A percentile compares a stretch with the other conserved stretches of the same genome.
Conservation (phyloP, 2,888 invertebrate genomes). For the Machimus atricapillus region DNA sequence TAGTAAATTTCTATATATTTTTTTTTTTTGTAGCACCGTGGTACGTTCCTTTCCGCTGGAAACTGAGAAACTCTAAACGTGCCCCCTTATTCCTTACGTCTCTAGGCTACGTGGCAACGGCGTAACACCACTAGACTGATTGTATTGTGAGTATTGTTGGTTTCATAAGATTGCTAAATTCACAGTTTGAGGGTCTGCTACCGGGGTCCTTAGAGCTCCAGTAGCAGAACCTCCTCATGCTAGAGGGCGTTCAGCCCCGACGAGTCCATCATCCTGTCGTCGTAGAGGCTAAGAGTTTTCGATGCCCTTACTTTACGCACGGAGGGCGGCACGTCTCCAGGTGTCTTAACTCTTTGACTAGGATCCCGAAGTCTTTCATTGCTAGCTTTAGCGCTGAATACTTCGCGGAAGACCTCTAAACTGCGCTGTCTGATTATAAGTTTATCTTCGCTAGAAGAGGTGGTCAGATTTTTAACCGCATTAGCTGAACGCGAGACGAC, state of each 20-base stretch:
- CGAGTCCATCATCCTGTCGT: conserved; percentile 83
- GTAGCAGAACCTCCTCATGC: conserved; percentile 63
- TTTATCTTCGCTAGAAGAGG: conserved; percentile 50
- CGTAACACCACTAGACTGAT: conserved; percentile 22
- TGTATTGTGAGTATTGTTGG: conserved; percentile 37
- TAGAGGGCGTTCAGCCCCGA: conserved; percentile 61
- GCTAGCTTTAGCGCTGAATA: conserved; percentile 73
- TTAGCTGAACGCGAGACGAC: conserved; percentile 52
- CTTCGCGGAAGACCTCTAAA: conserved; percentile 77
- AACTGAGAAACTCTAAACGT: conserved; percentile 18
- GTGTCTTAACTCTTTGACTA: conserved; percentile 79
- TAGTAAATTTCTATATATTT: not conserved
- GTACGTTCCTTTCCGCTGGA: conserved; percentile 1
- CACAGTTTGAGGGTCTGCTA: conserved; percentile 7
- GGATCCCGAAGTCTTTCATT: conserved; percentile 74
- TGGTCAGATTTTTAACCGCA: conserved; percentile 56
- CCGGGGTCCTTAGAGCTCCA: conserved; percentile 57
- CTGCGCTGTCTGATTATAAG: conserved; percentile 70
- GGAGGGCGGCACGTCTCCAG: conserved; percentile 81
- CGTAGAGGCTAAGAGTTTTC: conserved; percentile 83
- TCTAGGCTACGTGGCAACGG: not conserved
- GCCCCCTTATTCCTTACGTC: conserved; percentile 1
- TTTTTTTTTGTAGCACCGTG: conserved; percentile 26
- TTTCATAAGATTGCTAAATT: conserved; percentile 33
- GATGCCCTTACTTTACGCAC: conserved; percentile 75